A percentile compares a stretch with the other conserved stretches of the same genome.
Evolutionary conservation across 2,797 vertebrate genomes (phyloP).

Genomic region (Pogoniulus pusillus): DNA sequence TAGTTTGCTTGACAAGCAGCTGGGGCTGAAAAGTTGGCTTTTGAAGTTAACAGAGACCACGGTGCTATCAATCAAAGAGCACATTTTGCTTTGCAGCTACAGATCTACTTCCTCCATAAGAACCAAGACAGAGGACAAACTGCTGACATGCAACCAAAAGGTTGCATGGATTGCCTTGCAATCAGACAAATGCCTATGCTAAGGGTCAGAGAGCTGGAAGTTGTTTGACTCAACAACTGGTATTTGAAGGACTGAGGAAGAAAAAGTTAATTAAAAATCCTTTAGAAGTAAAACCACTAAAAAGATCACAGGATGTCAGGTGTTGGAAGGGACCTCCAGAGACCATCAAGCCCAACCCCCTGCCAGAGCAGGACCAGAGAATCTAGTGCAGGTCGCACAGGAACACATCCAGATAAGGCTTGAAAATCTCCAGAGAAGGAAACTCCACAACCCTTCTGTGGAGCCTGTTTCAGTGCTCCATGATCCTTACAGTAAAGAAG

Average conservation of each 20-base stretch:
- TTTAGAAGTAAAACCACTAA: background rate
- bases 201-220: background rate
- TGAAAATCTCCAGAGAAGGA: no score
- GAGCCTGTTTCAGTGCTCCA: no score
- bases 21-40: background rate
- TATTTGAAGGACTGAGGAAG: background rate
- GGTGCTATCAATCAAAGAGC: background rate
- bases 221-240: background rate
- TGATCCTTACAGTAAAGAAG: no score
- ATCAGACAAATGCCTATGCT: background rate
- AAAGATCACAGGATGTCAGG: background rate
- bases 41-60: background rate
- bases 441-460: no score
- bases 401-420: no score
- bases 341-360: no score
- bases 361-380: no score
- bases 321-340: no score
- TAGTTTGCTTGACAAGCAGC: background rate
- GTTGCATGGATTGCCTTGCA: background rate
- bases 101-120: background rate
- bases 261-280: background rate
- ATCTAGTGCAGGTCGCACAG: no score
- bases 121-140: rapidly evolving
- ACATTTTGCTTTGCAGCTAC: background rate
- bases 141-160: background rate